Evolutionary conservation across 2,113 vertebrate genomes (phyloP).

Genomic region (Gila orcuttii): DNA sequence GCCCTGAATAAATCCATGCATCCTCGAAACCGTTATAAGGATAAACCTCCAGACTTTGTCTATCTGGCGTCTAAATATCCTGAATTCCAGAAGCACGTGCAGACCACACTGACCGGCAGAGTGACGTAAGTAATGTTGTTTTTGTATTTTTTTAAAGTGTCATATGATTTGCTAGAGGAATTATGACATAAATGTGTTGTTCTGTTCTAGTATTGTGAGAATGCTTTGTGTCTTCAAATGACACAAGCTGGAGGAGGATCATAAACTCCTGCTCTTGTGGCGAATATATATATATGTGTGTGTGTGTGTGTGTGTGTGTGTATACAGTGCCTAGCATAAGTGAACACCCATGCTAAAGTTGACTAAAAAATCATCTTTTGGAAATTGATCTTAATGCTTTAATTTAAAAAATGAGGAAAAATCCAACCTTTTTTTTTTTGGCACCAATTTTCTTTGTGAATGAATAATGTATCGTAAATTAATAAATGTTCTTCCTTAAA

Average conservation of each 20-base stretch:
- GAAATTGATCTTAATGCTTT: too few relatives aligned
- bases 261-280: too few relatives aligned
- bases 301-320: too few relatives aligned
- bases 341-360: too few relatives aligned
- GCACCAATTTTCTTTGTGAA: too few relatives aligned
- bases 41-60: slow-evolving; percentile 87
- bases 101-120: slow-evolving; percentile 80
- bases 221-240: neutral
- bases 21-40: slow-evolving; percentile 89
- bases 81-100: slow-evolving; percentile 86
- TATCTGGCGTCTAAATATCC: slow-evolving; percentile 88
- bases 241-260: neutral
- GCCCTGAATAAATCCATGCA: slow-evolving; percentile 89
- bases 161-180: neutral
- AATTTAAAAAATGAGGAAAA: too few relatives aligned
- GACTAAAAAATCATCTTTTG: too few relatives aligned
- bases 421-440: too few relatives aligned
- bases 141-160: neutral
- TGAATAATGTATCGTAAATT: too few relatives aligned
- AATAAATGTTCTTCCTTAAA: too few relatives aligned
- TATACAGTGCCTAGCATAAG: too few relatives aligned
- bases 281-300: too few relatives aligned
- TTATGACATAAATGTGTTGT: neutral
- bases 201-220: neutral
- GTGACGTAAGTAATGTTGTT: slow-evolving; percentile 77